Evolutionary conservation across 2,797 vertebrate species (phyloP).

Genomic region (Hemitrygon akajei): DNA sequence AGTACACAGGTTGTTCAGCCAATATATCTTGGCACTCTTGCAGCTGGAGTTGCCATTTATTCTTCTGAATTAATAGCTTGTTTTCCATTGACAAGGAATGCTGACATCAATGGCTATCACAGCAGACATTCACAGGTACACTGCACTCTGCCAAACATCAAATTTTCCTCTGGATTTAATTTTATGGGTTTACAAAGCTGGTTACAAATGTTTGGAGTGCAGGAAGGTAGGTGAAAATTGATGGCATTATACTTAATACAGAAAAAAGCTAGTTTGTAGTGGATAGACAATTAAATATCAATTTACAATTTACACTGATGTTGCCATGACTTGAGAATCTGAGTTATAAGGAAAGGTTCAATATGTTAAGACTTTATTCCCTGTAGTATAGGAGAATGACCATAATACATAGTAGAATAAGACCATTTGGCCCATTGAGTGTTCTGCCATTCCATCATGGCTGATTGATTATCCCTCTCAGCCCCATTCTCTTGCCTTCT

Average conservation of each 20-base stretch:
- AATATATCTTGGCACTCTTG: constrained; percentile 50
- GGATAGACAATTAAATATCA: neutral
- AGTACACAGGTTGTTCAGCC: constrained; percentile 51
- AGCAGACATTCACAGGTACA: constrained; percentile 38
- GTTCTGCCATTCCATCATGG: no score
- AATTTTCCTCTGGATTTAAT: neutral
- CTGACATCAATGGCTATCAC: constrained; percentile 37
- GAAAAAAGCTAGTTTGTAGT: neutral
- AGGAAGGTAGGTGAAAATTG: neutral
- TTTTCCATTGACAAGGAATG: constrained; percentile 45
- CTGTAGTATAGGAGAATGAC: no score
- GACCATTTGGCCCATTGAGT: no score
- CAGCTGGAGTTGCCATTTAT: constrained; percentile 44
- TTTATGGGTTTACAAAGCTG: neutral
- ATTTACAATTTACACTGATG: no score
- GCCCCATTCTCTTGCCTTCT: no score
- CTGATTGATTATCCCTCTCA: no score
- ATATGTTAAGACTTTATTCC: no score
- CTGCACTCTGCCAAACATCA: neutral
- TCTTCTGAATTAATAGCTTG: constrained; percentile 38
- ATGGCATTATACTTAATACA: neutral
- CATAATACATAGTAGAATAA: no score
- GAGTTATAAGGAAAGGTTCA: no score
- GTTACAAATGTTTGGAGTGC: neutral
- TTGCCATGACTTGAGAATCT: no score